Percentiles rank a stretch among this genome's conserved stretches.
phyloP scores from a whole-genome alignment of 2,113 vertebrate genomes.

The Cercocebus atys region DNA sequence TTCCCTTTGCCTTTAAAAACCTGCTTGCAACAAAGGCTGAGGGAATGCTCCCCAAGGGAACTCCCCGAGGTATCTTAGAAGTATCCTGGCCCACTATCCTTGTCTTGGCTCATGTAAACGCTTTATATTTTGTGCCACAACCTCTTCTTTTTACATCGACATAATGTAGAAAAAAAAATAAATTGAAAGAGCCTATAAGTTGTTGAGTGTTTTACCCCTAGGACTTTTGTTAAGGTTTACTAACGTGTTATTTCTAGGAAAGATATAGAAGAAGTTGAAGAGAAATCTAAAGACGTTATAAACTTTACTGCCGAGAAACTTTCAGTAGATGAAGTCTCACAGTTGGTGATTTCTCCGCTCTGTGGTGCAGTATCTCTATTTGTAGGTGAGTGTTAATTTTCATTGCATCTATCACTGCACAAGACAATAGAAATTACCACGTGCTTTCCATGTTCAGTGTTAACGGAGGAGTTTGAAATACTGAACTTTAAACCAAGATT shows the following conservation, averaged over 20 bases:
- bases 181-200: background rate
- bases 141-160: background rate
- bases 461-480: background rate
- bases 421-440: background rate
- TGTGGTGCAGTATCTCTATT: slow-evolving; percentile 95
- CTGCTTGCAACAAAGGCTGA: background rate
- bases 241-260: slow-evolving; percentile 59
- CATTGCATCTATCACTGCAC: background rate
- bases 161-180: background rate
- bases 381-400: slow-evolving; percentile 86
- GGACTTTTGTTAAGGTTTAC: background rate
- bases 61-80: background rate
- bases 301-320: slow-evolving; percentile 89
- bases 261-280: slow-evolving; percentile 72
- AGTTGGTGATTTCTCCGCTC: slow-evolving; percentile 85
- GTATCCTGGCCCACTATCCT: background rate
- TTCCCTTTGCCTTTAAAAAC: background rate
- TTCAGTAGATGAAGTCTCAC: slow-evolving; percentile 88
- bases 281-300: slow-evolving; percentile 85
- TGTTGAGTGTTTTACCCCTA: background rate
- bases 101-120: background rate
- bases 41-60: background rate
- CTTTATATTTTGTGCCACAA: background rate
- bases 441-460: background rate
- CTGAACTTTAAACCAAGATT: background rate